Evolutionary conservation across 2,113 vertebrate genomes (phyloP).

Genomic region (Xyrauchen texanus): DNA sequence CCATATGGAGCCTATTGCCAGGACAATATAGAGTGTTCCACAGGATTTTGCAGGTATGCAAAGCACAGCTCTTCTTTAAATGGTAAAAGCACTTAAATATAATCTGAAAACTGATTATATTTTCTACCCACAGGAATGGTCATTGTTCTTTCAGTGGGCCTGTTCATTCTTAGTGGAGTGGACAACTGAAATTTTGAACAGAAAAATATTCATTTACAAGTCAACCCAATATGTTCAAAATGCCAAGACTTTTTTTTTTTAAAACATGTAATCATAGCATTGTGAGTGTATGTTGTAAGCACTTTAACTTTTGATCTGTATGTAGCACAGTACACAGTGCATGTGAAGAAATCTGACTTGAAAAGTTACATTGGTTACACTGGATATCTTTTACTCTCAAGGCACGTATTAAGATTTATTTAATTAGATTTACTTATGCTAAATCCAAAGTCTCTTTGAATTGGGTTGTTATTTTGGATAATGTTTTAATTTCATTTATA

Average conservation of each 20-base stretch:
- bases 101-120: slow-evolving; percentile 12
- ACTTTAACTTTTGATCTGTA: slow-evolving; percentile 6
- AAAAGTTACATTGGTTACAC: slow-evolving; percentile 2
- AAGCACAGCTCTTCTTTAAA: neutral
- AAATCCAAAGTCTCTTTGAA: too few relatives aligned
- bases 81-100: neutral
- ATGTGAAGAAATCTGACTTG: neutral
- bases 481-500: too few relatives aligned
- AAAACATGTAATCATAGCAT: slow-evolving; percentile 1
- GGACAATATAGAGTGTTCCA: slow-evolving; percentile 45
- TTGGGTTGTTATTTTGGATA: too few relatives aligned
- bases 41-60: slow-evolving; percentile 52
- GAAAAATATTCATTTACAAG: too few relatives aligned
- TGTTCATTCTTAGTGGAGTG: slow-evolving; percentile 40
- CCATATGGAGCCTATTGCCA: slow-evolving; percentile 51
- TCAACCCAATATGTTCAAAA: too few relatives aligned
- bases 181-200: neutral
- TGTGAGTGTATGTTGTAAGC: neutral
- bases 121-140: slow-evolving; percentile 45
- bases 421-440: too few relatives aligned
- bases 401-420: too few relatives aligned
- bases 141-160: slow-evolving; percentile 49
- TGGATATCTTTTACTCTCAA: neutral
- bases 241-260: too few relatives aligned
- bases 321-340: neutral